Conservation (phyloP, 2,888 invertebrate genomes). For the Drosophila pseudotakahashii region DNA sequence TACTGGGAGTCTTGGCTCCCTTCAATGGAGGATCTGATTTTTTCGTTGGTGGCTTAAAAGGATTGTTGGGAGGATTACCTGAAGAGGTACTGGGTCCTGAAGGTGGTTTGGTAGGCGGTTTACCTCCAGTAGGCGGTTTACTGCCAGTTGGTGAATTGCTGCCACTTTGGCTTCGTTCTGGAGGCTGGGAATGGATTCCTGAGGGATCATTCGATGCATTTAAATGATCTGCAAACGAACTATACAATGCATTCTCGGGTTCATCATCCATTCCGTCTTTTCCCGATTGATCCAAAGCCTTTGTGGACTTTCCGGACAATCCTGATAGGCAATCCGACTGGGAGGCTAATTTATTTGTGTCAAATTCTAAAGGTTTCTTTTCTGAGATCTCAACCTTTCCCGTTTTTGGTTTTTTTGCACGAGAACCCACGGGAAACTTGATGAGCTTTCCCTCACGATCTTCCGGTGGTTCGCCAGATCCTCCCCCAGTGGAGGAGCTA, state of each 20-base stretch:
- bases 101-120: not conserved
- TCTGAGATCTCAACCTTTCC: not conserved
- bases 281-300: not conserved
- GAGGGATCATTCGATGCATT: not conserved
- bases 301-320: too few species aligned
- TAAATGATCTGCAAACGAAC: not conserved
- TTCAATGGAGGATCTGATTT: not conserved
- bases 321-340: too few species aligned
- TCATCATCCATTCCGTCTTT: not conserved
- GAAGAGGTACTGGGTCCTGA: not conserved
- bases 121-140: not conserved
- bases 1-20: not conserved
- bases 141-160: not conserved
- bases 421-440: constrained; percentile 15
- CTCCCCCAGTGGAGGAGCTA: constrained; percentile 1
- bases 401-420: not conserved
- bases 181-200: not conserved
- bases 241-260: not conserved
- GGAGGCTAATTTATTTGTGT: too few species aligned
- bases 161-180: not conserved
- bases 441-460: constrained; percentile 7
- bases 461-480: constrained; percentile 3
- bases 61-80: not conserved
- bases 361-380: too few species aligned
- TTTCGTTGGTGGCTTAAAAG: not conserved